phyloP scores from a whole-genome alignment of 1,140 invertebrate species.

The Eciton burchellii region DNA sequence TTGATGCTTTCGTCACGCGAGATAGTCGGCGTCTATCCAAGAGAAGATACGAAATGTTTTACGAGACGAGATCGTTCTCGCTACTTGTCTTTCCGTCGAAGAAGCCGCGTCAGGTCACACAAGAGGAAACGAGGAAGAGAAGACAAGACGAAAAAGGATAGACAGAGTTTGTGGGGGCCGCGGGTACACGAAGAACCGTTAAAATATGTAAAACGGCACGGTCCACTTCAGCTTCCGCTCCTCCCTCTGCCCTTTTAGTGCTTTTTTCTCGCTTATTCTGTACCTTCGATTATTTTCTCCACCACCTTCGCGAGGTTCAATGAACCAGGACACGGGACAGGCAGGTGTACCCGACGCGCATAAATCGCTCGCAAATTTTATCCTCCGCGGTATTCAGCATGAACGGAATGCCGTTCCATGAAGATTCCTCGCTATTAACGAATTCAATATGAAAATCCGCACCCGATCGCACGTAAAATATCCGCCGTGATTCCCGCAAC shows the following conservation, averaged over 20 bases:
- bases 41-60: neutral
- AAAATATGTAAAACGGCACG: constrained; percentile 81
- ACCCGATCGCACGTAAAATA: neutral
- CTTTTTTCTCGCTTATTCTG: constrained; percentile 63
- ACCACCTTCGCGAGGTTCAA: constrained; percentile 73
- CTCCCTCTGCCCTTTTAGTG: constrained; percentile 68
- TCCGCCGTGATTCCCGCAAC: neutral
- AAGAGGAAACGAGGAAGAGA: neutral
- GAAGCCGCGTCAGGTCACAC: neutral
- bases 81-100: constrained; percentile 9
- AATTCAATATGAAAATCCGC: constrained; percentile 5
- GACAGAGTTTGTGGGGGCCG: constrained; percentile 58
- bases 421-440: neutral
- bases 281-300: constrained; percentile 78
- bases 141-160: constrained; percentile 31
- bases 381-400: neutral
- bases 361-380: constrained; percentile 40
- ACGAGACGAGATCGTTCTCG: neutral
- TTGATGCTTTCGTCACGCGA: constrained; percentile 1
- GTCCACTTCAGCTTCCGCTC: constrained; percentile 65
- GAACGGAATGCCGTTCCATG: neutral
- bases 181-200: constrained; percentile 77
- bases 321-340: constrained; percentile 71
- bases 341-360: constrained; percentile 69
- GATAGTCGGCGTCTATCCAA: neutral